A percentile compares a stretch with the other conserved stretches of the same genome.
These are phyloP conservation scores for Aphelenchoides bicaudatus DNA, from an alignment of 2,888 invertebrate genomes.

Conservation along the genomic window DNA sequence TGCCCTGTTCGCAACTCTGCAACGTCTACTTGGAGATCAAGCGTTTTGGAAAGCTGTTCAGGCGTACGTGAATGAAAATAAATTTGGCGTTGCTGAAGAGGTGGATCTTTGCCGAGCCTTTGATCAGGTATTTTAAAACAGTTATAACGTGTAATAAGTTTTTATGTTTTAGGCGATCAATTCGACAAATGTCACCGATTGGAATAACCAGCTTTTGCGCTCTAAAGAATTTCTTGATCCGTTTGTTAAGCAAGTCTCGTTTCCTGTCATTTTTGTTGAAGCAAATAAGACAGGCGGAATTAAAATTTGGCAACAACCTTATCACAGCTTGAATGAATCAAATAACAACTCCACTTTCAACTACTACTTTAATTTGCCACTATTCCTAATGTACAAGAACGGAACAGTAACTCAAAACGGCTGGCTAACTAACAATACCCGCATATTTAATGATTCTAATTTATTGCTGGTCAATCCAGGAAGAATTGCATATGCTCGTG, in stretches of 20 bases:
- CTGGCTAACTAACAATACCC: neutral
- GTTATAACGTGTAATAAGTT: no score
- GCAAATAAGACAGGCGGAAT: no score
- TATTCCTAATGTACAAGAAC: neutral
- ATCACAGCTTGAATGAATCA: no score
- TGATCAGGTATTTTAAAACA: neutral
- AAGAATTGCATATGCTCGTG: slow-evolving; percentile 3
- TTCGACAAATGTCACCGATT: no score
- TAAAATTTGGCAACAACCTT: no score
- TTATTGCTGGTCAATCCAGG: neutral
- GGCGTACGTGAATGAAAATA: neutral
- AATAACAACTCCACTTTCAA: slow-evolving; percentile 7
- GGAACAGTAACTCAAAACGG: neutral
- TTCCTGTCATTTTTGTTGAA: no score
- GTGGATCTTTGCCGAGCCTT: neutral
- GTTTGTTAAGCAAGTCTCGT: no score
- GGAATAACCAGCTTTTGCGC: no score
- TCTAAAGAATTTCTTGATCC: no score
- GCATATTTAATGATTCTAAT: neutral
- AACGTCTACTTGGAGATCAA: neutral
- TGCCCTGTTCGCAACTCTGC: neutral
- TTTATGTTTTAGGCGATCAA: no score
- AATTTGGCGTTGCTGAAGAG: slow-evolving; percentile 1
- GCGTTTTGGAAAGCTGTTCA: neutral
- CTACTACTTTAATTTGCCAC: neutral